Base-by-base conservation (phyloP, 2,113 vertebrate genomes). In the Otus sunia region DNA sequence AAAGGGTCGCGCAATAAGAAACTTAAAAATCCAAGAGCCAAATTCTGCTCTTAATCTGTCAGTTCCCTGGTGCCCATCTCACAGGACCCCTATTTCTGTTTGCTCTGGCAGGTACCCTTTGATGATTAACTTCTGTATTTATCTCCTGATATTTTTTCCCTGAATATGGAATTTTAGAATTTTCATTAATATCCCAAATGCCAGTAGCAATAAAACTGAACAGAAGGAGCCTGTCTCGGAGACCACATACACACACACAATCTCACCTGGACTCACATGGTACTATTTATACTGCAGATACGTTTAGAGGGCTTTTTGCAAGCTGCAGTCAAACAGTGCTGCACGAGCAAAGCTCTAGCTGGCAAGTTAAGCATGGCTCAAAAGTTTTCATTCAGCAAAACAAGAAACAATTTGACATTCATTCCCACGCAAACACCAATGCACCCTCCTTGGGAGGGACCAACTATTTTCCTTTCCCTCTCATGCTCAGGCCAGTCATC, bases 301-400 rank as follows among this genome's bases (percentile, higher is more conserved):
- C 0, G 4, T 68, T 74, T 55, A 83, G 23, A 49, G 43, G 20
- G 64, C 20, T 68, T 79, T 71, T 68, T 86, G 32, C 76, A 68
- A 71, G 59, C 80, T 60, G 58, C 53, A 91, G 67, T 37, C 62
- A 47, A 69, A 63, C 23, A 10, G 53, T n/a, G 59, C 72, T 67
- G 52, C 73, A 37, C 1, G 1, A 62, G 49, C 76, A 80, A 49
- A 92, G 53, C 75, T 88, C 60, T 50, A 43, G 49, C 47, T 2
- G 2, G 84, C 69, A 95, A 88, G 83, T 87, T 52, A 63, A 87
- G 41, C 4, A 1, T 1, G 7, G 67, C 92, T 90, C 49, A 66
- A 39, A 96, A 96, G 86, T 91, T 96, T 93, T 96, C 88, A 91
- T 90, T 86, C 86, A 96, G 86, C 90, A 96, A 94, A 97, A 80